Evolutionary conservation across 2,888 invertebrate genomes (phyloP).

Genomic region (Nebria brevicollis): DNA sequence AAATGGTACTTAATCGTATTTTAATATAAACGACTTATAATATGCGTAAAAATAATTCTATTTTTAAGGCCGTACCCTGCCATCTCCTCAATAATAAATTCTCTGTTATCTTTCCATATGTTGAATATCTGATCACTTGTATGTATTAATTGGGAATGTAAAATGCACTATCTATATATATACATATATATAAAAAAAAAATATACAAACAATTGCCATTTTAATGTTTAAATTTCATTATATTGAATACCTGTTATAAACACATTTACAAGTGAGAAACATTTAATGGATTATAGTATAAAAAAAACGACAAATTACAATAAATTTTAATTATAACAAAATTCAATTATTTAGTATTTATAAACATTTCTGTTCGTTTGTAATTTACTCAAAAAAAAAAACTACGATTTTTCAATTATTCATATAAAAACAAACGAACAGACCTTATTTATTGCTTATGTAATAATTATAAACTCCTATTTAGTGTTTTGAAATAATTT

Average conservation of each 20-base stretch:
- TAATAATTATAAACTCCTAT: too few species aligned
- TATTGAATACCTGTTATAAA: slow-evolving; percentile 36
- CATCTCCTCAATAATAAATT: slow-evolving; percentile 30
- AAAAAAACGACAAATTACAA: slow-evolving; percentile 4
- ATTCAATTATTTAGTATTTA: neutral
- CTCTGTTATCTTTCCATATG: slow-evolving; percentile 55
- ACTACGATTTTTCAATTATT: too few species aligned
- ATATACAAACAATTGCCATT: slow-evolving; percentile 47
- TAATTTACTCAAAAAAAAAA: neutral
- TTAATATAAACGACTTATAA: slow-evolving; percentile 41
- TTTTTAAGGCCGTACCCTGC: slow-evolving; percentile 34
- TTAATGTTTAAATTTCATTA: slow-evolving; percentile 46
- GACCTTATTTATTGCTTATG: too few species aligned
- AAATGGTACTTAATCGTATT: slow-evolving; percentile 47
- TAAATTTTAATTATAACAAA: neutral
- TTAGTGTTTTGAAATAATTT: too few species aligned
- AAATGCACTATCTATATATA: slow-evolving; percentile 61
- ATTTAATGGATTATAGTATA: neutral
- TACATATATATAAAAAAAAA: slow-evolving; percentile 50
- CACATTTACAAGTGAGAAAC: slow-evolving; percentile 13
- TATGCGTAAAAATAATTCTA: slow-evolving; percentile 40
- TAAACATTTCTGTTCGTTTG: neutral
- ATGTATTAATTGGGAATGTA: slow-evolving; percentile 60
- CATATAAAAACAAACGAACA: too few species aligned
- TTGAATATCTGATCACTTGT: slow-evolving; percentile 58